These are phyloP conservation scores for Tragulus kanchil DNA, from an alignment of 2,113 vertebrate genomes.

Conservation along the genomic window DNA sequence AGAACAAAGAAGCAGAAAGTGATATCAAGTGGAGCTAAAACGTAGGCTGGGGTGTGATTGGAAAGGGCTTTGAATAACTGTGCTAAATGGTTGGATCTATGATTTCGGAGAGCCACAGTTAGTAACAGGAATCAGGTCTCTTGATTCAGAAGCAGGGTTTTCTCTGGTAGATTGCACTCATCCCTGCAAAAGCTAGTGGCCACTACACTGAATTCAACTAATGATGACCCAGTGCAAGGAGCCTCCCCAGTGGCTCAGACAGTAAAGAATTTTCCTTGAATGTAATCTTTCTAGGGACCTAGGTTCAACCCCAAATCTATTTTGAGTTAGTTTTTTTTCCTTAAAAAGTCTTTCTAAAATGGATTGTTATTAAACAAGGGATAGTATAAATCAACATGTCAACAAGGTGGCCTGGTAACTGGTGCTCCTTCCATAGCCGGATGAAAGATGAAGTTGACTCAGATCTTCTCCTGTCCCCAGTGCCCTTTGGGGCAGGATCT, in stretches of 20 bases:
- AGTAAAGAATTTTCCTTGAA: neutral
- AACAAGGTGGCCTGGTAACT: neutral
- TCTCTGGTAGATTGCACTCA: neutral
- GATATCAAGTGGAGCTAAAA: neutral
- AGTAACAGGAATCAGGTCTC: neutral
- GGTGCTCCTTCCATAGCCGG: neutral
- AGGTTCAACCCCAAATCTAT: neutral
- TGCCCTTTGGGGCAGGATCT: neutral
- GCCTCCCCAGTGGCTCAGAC: neutral
- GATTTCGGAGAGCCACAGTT: neutral
- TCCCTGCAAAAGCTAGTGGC: neutral
- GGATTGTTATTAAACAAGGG: neutral
- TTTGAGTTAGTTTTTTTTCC: too few relatives aligned
- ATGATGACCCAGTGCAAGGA: neutral
- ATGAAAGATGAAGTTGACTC: neutral
- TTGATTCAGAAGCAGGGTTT: neutral
- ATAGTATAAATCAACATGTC: neutral
- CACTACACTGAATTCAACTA: neutral
- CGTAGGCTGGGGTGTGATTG: neutral
- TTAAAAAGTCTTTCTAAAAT: conserved; percentile 60
- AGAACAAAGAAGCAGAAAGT: neutral
- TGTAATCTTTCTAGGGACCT: neutral
- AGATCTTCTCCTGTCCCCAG: neutral
- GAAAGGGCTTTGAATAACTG: neutral
- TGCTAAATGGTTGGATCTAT: neutral